Evolutionary conservation across 1,140 invertebrate genomes (phyloP), one percentile per base, ranked within the genome.

Genomic region (Telenomus remus): DNA sequence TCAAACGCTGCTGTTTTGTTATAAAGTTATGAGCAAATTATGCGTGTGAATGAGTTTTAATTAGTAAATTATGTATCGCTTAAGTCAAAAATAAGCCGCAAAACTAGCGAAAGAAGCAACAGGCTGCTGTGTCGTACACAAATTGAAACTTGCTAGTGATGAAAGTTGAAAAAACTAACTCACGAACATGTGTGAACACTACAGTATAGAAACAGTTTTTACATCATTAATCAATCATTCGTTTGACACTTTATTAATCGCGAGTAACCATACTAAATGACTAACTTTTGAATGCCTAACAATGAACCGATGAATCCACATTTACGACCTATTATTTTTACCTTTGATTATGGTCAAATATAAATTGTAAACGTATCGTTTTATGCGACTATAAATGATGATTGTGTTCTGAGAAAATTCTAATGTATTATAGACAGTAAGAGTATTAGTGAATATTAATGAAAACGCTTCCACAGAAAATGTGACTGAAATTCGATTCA

Each of bases 91-190:
- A 71, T 61, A 60, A 66, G 53, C 68, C 33, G 39, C 50, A 37
- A 55, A 69, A 60, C 43, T 16, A 56, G 46, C 39, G 48, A 42
- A 39, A 51, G 49, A 81, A 79, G 86, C 86, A 87, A 87, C 86
- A 87, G 86, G 86, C 85, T 86, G 83, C 76, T 79, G 82, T 80
- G 81, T 84, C 83, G 80, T 78, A 82, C 82, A 83, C 85, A 82
- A 84, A 85, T 84, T 71, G 79, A 79, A 76, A 44, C 79, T 71
- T 46, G 50, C 34, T 49, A 46, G 39, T 70, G 70, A 63, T 71
- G 34, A 49, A 34, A 64, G 47, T 63, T 80, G 82, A 81, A 76
- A 80, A 76, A 51, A 77, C 61, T 65, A 63, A 55, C 60, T 73
- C 64, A 55, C 16, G 68, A 72, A 65, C 54, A 68, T 71, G 57